These are phyloP conservation scores for Telenomus remus DNA, from an alignment of 1,140 invertebrate species.

Conservation along the genomic window DNA sequence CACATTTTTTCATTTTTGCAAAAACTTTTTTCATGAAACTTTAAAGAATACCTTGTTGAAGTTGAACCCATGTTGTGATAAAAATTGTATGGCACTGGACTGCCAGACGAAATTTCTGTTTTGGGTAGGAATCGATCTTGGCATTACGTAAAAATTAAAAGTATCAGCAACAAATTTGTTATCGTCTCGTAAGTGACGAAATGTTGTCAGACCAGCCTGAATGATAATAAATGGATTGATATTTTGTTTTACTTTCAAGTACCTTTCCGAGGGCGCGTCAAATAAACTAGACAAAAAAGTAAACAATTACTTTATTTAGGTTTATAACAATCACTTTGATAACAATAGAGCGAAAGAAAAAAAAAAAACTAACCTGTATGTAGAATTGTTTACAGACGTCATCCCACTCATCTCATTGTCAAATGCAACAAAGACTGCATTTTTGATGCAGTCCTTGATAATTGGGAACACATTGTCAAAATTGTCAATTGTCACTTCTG, in stretches of 20 bases:
- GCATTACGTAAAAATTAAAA: slow-evolving; percentile 83
- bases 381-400: slow-evolving; percentile 70
- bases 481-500: slow-evolving; percentile 76
- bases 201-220: slow-evolving; percentile 80
- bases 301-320: slow-evolving; percentile 44
- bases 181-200: slow-evolving; percentile 75
- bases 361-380: slow-evolving; percentile 73
- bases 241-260: slow-evolving; percentile 77
- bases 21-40: too few species aligned
- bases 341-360: slow-evolving; percentile 13
- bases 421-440: slow-evolving; percentile 78
- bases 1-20: too few species aligned
- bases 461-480: slow-evolving; percentile 74
- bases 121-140: slow-evolving; percentile 77
- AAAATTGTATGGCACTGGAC: slow-evolving; percentile 79
- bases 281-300: slow-evolving; percentile 79
- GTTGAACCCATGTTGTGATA: slow-evolving; percentile 81
- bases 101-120: slow-evolving; percentile 80
- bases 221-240: slow-evolving; percentile 78
- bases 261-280: slow-evolving; percentile 80
- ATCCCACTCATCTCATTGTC: slow-evolving; percentile 83
- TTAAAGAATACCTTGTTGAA: slow-evolving; percentile 90
- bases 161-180: slow-evolving; percentile 78
- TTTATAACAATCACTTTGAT: slow-evolving; percentile 4
- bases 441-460: slow-evolving; percentile 73